Evolutionary conservation across 2,113 vertebrate species (phyloP).

Genomic region (Epinephelus lanceolatus): DNA sequence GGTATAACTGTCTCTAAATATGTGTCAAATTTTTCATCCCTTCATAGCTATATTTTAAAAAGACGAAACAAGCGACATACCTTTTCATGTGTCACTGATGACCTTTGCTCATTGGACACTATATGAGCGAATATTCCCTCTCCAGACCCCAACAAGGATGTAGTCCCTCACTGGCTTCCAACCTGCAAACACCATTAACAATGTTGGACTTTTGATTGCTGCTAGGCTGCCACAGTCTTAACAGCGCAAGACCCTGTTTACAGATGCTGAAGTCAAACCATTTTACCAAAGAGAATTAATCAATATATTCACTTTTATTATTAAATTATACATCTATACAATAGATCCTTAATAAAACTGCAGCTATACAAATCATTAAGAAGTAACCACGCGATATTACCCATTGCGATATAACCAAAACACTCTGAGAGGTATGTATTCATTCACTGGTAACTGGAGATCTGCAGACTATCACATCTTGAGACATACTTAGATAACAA

Average conservation of each 20-base stretch:
- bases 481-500: conserved; percentile 56
- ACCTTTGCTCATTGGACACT: neutral
- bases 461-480: conserved; percentile 52
- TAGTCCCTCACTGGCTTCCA: neutral
- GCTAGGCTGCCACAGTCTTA: neutral
- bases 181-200: neutral
- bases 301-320: conserved; percentile 82
- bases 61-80: neutral
- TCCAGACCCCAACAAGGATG: neutral
- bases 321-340: conserved; percentile 84
- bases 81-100: neutral
- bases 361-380: conserved; percentile 82
- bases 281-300: conserved; percentile 32
- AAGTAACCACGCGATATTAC: conserved; percentile 69
- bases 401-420: conserved; percentile 65
- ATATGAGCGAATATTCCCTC: too few relatives aligned
- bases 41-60: neutral
- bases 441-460: conserved; percentile 60
- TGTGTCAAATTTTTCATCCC: neutral
- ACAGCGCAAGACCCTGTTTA: neutral
- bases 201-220: neutral
- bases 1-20: too few relatives aligned
- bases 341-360: conserved; percentile 82
- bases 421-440: conserved; percentile 72
- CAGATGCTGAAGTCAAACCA: conserved; percentile 1